Base-by-base conservation (phyloP, 2,888 invertebrate genomes). In the Eupithecia pulchellata region DNA sequence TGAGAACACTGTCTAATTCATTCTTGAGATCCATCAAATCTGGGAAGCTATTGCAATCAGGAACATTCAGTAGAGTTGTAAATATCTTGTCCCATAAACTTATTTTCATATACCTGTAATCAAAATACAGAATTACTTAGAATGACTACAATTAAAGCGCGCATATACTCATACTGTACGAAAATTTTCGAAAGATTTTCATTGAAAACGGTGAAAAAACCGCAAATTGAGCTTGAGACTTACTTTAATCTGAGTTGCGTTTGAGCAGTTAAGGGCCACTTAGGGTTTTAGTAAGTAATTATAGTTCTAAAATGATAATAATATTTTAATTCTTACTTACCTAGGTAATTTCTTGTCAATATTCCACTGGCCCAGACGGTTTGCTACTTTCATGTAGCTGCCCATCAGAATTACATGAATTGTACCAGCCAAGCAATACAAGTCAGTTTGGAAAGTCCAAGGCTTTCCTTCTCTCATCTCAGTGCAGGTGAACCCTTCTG, bases 381-480 rank as follows among this genome's bases (percentile, higher is more conserved):
- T 96, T 32, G 95, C 95, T 25, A 97, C 96, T 82, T 97, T 96
- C 97, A 99, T 98, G 88, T 99, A 99, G 84, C 97, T 97, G 58
- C 97, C 97, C 93, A 98, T 97, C 20, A 98, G 91, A 78, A 99
- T 93, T 64, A 97, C 97, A 88, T 99, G 97, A 77, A 98, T 96
- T 13, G 98, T 97, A 17, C 97, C 98, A 64, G 98, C 98, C 74
- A 98, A 92, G 77, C 99, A 98, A 90, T 97, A 99, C 82, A 98
- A 93, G 93, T 99, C 99, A 39, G 98, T 97, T 93, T 99, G 98
- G 89, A 97, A 98, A 47, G 97, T 98, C 99, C 99, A 99, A 0
- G 98, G 97, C 80, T 96, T 95, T 58, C 96, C 96, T 81, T 98
- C 98, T 78, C 96, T 95, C 99, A 99, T 99, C 94, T 99, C 99